These are phyloP conservation scores for Lathronympha strigana DNA, from an alignment of 2,888 invertebrate genomes.

Conservation along the genomic window DNA sequence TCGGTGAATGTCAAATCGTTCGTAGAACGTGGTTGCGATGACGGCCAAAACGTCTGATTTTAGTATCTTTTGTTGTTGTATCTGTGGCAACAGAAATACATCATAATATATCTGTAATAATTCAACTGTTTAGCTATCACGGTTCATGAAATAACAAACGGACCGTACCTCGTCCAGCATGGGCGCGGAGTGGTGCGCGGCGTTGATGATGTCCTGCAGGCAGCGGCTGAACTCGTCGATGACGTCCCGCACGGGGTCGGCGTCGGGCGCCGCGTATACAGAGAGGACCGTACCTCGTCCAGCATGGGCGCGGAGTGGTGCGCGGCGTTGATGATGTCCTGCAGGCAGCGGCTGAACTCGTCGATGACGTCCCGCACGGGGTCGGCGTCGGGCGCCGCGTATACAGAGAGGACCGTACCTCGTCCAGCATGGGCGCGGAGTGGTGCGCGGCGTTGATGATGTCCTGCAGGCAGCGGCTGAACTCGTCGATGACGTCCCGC, in stretches of 20 bases:
- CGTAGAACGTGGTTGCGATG: no score
- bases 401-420: constrained; percentile 3
- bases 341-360: constrained; percentile 94
- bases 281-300: background rate
- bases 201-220: constrained; percentile 13
- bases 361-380: constrained; percentile 91
- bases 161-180: constrained; percentile 8
- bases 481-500: constrained; percentile 9
- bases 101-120: no score
- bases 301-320: constrained; percentile 15
- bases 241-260: constrained; percentile 2
- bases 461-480: constrained; percentile 19
- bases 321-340: constrained; percentile 20
- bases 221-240: constrained; percentile 13
- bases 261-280: no score
- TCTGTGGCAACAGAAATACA: no score
- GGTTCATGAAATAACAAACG: background rate
- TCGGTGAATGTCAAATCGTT: no score
- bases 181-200: constrained; percentile 63
- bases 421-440: constrained; percentile 16
- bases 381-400: no score
- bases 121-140: no score
- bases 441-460: constrained; percentile 18
- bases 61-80: no score
- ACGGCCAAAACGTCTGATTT: no score